Evolutionary conservation across 2,113 vertebrate species (phyloP), one percentile per base, ranked within the genome.

Genomic region (Atrichornis clamosus): DNA sequence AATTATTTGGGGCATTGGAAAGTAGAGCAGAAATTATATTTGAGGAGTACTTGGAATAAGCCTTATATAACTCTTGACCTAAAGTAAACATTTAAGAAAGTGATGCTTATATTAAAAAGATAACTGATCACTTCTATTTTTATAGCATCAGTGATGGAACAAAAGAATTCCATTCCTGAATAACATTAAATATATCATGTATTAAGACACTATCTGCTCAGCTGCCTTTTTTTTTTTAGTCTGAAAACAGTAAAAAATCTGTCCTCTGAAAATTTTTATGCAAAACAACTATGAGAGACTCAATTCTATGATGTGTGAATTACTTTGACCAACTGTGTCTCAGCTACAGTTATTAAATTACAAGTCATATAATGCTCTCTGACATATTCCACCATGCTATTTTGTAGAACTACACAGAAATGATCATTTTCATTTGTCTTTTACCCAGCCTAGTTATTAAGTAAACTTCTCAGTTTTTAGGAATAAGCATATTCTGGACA

Each of bases 1-100:
- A 75, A 79, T 77, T 95, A 89, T 91, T 97, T 60, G 18, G 22
- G 72, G 74, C 35, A 21, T 56, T 72, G 52, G 26, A 95, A 97
- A 96, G 70, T 65, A 82, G 87, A 91, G 41, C 91, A 89, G 70
- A 94, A 93, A 87, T 76, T 33, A 75, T 70, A 69, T 72, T 70
- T 72, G 50, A 82, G 78, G 27, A 89, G 50, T 74, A 59, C 70
- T 58, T 89, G 44, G 44, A 89, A 78, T 84, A 92, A 87, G 53
- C 4, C 41, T 93, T 91, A 95, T 20, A 5, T 87, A 96, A 91
- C 42, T 87, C 50, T 9, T 90, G 85, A 90, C 67, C 70, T 85
- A 41, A 83, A 91, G 67, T 65, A 90, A 92, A 85, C 79, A 85
- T 73, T 56, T 1, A 15, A 59, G 60, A 68, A 84, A 55, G 42